Conservation (phyloP, 2,888 invertebrate species). For the Platycnemis pennipes region DNA sequence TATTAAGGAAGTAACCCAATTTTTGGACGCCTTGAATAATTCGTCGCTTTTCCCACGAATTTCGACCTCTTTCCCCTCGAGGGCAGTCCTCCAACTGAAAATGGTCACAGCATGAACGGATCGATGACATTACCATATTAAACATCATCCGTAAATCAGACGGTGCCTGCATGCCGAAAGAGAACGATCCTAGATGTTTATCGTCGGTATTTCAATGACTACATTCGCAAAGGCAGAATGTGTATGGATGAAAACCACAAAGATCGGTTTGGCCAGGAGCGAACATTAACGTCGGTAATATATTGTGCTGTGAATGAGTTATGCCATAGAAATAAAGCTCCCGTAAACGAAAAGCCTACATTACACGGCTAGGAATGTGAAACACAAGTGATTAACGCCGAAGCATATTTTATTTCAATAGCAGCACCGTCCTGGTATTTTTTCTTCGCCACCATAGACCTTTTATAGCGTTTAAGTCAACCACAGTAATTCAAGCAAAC, state of each 20-base stretch:
- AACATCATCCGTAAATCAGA: neutral
- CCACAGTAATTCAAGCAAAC: neutral
- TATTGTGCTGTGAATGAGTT: neutral
- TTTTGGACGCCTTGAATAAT: neutral
- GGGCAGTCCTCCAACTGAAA: neutral
- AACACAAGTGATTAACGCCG: neutral
- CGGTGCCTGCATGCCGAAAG: neutral
- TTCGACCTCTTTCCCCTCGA: neutral
- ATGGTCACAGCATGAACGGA: neutral
- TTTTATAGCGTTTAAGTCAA: neutral
- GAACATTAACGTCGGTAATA: neutral
- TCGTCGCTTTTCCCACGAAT: neutral
- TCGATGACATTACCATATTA: neutral
- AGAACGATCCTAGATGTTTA: neutral
- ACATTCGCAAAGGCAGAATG: neutral
- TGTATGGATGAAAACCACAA: neutral
- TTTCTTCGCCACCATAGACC: neutral
- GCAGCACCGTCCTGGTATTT: neutral
- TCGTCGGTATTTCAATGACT: neutral
- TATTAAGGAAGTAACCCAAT: neutral
- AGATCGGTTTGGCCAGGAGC: neutral
- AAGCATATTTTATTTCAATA: neutral
- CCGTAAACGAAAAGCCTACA: neutral
- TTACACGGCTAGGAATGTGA: neutral
- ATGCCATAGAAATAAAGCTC: neutral